These are phyloP conservation scores for Brienomyrus longianalis DNA, from an alignment of 2,113 vertebrate genomes.

Conservation along the genomic window DNA sequence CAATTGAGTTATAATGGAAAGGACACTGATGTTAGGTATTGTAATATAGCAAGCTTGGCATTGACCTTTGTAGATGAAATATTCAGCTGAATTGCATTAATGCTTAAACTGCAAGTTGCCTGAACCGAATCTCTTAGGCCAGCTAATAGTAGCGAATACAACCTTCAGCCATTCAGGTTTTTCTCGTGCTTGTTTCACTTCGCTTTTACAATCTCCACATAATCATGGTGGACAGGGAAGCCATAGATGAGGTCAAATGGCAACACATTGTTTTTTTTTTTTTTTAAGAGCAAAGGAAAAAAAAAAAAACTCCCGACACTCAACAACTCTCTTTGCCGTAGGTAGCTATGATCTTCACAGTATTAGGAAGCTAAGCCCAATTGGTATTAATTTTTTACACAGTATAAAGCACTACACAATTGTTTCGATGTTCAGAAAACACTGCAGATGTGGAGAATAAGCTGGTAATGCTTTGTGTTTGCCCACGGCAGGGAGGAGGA, in stretches of 20 bases:
- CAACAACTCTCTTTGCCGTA: not conserved
- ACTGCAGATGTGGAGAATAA: not conserved
- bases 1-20: not conserved
- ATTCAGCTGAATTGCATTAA: not conserved
- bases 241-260: not conserved
- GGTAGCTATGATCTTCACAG: not conserved
- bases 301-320: not conserved
- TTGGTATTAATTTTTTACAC: not conserved
- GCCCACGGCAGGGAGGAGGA: not conserved
- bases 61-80: not conserved
- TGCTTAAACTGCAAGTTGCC: not conserved
- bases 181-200: not conserved
- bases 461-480: not conserved
- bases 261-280: not conserved
- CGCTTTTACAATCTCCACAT: not conserved
- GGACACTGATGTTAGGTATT: not conserved
- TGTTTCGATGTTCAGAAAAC: not conserved
- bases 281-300: not conserved
- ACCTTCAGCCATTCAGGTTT: not conserved
- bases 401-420: not conserved
- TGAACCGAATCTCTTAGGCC: not conserved
- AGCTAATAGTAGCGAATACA: not conserved
- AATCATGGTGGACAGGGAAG: not conserved
- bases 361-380: not conserved
- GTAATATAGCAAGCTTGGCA: not conserved